A percentile compares a stretch with the other conserved stretches of the same genome.
Conservation (phyloP, 2,113 vertebrate genomes). For the Charina bottae region DNA sequence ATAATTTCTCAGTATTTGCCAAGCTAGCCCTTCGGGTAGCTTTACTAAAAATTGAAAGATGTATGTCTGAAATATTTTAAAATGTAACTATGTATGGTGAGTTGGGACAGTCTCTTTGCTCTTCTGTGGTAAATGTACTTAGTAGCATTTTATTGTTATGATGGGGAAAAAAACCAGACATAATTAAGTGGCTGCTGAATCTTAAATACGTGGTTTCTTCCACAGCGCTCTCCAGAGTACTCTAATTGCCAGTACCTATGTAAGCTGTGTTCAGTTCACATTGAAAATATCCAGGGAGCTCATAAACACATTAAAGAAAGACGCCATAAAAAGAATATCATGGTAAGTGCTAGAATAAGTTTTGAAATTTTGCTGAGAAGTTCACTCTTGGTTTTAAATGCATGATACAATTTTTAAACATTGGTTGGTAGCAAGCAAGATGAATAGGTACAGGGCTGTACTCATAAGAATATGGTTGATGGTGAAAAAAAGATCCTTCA, state of each 20-base stretch:
- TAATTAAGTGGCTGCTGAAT: conserved; percentile 33
- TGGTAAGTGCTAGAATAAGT: conserved; percentile 77
- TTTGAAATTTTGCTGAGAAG: not conserved
- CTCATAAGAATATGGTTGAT: not conserved
- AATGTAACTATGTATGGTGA: not conserved
- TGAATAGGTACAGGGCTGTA: not conserved
- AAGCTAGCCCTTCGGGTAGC: not conserved
- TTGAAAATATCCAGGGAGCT: conserved; percentile 97
- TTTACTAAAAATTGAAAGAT: not conserved
- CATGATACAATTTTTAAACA: conserved; percentile 10
- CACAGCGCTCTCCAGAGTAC: conserved; percentile 92
- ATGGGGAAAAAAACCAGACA: not conserved
- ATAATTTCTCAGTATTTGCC: not conserved
- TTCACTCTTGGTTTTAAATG: not conserved
- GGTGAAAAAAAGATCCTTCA: not conserved
- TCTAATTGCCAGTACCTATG: conserved; percentile 97
- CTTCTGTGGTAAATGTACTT: conserved; percentile 27
- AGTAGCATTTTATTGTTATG: conserved; percentile 28
- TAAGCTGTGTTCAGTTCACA: conserved; percentile 96
- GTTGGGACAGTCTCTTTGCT: not conserved
- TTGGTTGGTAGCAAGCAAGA: not conserved
- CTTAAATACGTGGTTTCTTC: conserved; percentile 48
- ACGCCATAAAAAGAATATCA: conserved; percentile 98
- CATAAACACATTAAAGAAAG: conserved; percentile 99
- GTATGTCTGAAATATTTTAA: not conserved